phyloP scores from a whole-genome alignment of 2,888 invertebrate genomes.

The Strigamia transsilvanica region DNA sequence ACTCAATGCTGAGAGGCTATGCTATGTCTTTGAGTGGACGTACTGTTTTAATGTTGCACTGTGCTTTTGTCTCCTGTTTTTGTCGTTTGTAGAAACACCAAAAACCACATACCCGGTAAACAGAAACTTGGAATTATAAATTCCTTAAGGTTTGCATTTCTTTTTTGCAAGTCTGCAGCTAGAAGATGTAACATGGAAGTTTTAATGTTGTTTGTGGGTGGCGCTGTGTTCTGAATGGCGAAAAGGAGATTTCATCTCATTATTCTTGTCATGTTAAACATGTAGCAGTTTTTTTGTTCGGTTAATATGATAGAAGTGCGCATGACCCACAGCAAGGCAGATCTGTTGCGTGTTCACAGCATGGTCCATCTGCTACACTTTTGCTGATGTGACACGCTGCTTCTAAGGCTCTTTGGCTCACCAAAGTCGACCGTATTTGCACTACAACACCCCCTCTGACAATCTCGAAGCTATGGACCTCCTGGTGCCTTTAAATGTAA shows the following conservation, averaged over 20 bases:
- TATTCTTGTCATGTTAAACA: conserved; percentile 6
- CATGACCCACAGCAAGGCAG: conserved; percentile 9
- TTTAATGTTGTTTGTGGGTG: too few relatives aligned
- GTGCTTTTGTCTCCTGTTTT: too few relatives aligned
- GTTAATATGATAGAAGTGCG: conserved; percentile 6
- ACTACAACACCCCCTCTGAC: conserved; percentile 38
- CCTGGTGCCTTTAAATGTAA: conserved; percentile 49
- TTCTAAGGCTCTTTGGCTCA: conserved; percentile 45
- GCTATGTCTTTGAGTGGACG: too few relatives aligned
- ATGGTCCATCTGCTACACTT: conserved; percentile 49
- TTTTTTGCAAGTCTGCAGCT: too few relatives aligned
- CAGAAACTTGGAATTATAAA: too few relatives aligned
- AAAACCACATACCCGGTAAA: too few relatives aligned
- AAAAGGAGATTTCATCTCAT: background rate
- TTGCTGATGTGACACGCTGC: conserved; percentile 49
- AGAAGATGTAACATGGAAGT: too few relatives aligned
- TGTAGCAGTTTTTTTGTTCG: background rate
- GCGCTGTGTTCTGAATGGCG: too few relatives aligned
- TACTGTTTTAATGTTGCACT: too few relatives aligned
- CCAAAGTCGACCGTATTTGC: conserved; percentile 49
- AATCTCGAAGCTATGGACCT: conserved; percentile 47
- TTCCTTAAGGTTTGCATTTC: too few relatives aligned
- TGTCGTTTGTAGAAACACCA: too few relatives aligned
- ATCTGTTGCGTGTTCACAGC: conserved; percentile 34
- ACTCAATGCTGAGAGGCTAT: too few relatives aligned